Conservation (phyloP, 1,140 invertebrate species). For the Solenopsis invicta region DNA sequence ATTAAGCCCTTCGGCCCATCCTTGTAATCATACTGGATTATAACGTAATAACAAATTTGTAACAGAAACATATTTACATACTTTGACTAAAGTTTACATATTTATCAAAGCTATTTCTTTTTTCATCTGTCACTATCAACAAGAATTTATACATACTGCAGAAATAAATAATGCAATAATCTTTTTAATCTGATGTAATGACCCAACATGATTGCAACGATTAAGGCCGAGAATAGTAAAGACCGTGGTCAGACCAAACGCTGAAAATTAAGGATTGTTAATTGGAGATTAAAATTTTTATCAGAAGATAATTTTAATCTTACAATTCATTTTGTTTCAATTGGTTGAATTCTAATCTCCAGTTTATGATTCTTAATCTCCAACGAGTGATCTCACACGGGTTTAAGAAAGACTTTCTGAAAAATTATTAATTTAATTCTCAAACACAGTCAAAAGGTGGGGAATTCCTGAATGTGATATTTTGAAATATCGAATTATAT, state of each 20-base stretch:
- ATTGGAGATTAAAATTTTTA: constrained; percentile 18
- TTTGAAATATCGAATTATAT: constrained; percentile 19
- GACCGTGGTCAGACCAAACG: neutral
- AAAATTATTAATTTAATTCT: constrained; percentile 8
- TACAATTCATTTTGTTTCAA: neutral
- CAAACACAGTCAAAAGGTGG: constrained; percentile 20
- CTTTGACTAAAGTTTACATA: no score
- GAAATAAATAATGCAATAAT: constrained; percentile 17
- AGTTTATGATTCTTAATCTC: neutral
- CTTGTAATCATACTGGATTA: constrained; percentile 15
- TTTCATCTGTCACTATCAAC: neutral
- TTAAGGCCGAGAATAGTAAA: neutral
- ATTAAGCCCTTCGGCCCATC: neutral
- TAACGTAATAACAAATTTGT: neutral
- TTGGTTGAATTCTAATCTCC: neutral
- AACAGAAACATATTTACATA: neutral
- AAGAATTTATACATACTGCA: constrained; percentile 5
- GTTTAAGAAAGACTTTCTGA: constrained; percentile 16
- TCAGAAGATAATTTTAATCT: neutral
- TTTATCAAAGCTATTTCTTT: constrained; percentile 1
- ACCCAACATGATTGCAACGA: neutral
- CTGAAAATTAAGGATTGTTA: neutral
- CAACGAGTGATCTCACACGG: neutral
- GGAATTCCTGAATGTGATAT: neutral
- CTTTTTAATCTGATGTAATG: neutral